Conservation (phyloP, 2,797 vertebrate genomes). For the Myioborus melanocephalus region DNA sequence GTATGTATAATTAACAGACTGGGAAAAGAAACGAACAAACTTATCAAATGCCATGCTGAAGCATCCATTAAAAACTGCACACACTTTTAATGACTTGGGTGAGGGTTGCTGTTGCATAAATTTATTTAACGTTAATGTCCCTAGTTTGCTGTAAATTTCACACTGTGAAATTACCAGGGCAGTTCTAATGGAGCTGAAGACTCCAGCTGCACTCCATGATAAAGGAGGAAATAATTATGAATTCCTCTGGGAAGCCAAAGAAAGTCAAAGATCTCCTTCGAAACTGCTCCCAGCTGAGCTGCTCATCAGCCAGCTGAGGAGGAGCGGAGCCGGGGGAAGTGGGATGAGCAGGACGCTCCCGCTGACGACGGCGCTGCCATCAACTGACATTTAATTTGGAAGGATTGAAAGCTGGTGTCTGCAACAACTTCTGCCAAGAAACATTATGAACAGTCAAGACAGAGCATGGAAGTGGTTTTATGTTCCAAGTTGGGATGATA, state of each 20-base stretch:
- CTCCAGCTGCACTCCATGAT: slow-evolving; percentile 67
- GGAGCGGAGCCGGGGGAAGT: not conserved
- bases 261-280: slow-evolving; percentile 63
- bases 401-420: slow-evolving; percentile 34
- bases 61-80: slow-evolving; percentile 49
- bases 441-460: slow-evolving; percentile 35
- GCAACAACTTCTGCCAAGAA: slow-evolving; percentile 44
- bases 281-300: slow-evolving; percentile 60
- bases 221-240: slow-evolving; percentile 67
- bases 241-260: slow-evolving; percentile 60
- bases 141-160: slow-evolving; percentile 65
- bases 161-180: slow-evolving; percentile 67
- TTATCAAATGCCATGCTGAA: slow-evolving; percentile 49
- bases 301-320: slow-evolving; percentile 45
- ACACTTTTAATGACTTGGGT: slow-evolving; percentile 62
- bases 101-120: slow-evolving; percentile 65
- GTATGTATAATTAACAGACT: not conserved
- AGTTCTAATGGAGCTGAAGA: slow-evolving; percentile 64
- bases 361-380: not conserved
- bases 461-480: slow-evolving; percentile 25
- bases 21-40: slow-evolving; percentile 50
- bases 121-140: slow-evolving; percentile 67
- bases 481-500: slow-evolving; percentile 29
- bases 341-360: not conserved
- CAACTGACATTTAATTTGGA: slow-evolving; percentile 44